These are phyloP conservation scores for Malthinus seriepunctatus DNA, from an alignment of 2,888 invertebrate species.

Conservation along the genomic window DNA sequence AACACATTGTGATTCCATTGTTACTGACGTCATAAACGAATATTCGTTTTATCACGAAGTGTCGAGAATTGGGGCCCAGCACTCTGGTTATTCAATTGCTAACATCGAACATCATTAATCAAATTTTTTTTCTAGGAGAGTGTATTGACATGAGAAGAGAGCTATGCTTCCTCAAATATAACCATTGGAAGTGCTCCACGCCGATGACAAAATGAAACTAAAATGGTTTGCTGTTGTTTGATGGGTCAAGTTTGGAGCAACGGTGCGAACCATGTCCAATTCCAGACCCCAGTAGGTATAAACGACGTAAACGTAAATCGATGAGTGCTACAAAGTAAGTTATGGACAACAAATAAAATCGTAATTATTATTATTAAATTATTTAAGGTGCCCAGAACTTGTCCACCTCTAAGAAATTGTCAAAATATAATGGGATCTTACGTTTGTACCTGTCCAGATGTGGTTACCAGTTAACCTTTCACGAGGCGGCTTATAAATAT, in stretches of 20 bases:
- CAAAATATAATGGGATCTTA: too few species aligned
- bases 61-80: constrained; percentile 78
- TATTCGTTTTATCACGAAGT: too few species aligned
- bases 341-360: too few species aligned
- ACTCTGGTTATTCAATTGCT: neutral
- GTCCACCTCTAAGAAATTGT: constrained; percentile 67
- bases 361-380: constrained; percentile 25
- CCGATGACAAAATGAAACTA: constrained; percentile 75
- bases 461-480: too few species aligned
- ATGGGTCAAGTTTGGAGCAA: constrained; percentile 85
- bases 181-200: constrained; percentile 66
- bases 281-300: constrained; percentile 63
- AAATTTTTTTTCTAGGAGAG: constrained; percentile 62
- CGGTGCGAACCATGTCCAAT: constrained; percentile 79
- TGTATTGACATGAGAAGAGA: constrained; percentile 84
- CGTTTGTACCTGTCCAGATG: too few species aligned
- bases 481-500: too few species aligned
- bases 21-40: too few species aligned
- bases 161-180: constrained; percentile 74
- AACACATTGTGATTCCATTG: too few species aligned
- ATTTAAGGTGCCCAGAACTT: constrained; percentile 59
- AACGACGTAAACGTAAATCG: constrained; percentile 56
- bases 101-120: neutral
- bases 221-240: constrained; percentile 82
- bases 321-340: constrained; percentile 73